These are phyloP conservation scores for Phymatocera aterrima DNA, from an alignment of 2,888 invertebrate genomes.

Conservation along the genomic window DNA sequence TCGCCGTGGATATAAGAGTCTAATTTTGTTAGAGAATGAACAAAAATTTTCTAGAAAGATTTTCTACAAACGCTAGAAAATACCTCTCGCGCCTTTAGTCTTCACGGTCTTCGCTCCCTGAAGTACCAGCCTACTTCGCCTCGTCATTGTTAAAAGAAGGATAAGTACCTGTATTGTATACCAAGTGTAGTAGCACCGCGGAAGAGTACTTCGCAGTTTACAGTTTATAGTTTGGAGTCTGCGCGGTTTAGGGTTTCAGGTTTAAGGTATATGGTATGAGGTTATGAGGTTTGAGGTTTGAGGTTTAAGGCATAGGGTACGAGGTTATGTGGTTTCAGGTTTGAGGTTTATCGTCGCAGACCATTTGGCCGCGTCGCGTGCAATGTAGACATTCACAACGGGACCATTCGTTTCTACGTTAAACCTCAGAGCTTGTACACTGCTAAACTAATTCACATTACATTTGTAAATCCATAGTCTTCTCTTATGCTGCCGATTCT, in stretches of 20 bases:
- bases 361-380: slow-evolving; percentile 67
- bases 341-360: slow-evolving; percentile 58
- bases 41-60: neutral
- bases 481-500: neutral
- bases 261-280: too few relatives aligned
- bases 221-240: slow-evolving; percentile 18
- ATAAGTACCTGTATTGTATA: slow-evolving; percentile 20
- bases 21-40: neutral
- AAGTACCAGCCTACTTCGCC: slow-evolving; percentile 18
- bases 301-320: too few relatives aligned
- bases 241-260: slow-evolving; percentile 14
- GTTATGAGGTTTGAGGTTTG: slow-evolving; percentile 49
- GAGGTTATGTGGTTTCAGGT: slow-evolving; percentile 22
- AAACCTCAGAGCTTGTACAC: slow-evolving; percentile 58
- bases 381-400: slow-evolving; percentile 66
- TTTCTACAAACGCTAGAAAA: neutral
- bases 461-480: slow-evolving; percentile 61
- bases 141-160: slow-evolving; percentile 22
- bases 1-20: neutral
- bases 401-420: slow-evolving; percentile 61
- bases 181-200: neutral
- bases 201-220: slow-evolving; percentile 17
- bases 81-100: neutral
- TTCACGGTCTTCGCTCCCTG: neutral
- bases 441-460: slow-evolving; percentile 64